Base-by-base conservation (phyloP, 2,797 vertebrate genomes). In the Sciurus carolinensis region DNA sequence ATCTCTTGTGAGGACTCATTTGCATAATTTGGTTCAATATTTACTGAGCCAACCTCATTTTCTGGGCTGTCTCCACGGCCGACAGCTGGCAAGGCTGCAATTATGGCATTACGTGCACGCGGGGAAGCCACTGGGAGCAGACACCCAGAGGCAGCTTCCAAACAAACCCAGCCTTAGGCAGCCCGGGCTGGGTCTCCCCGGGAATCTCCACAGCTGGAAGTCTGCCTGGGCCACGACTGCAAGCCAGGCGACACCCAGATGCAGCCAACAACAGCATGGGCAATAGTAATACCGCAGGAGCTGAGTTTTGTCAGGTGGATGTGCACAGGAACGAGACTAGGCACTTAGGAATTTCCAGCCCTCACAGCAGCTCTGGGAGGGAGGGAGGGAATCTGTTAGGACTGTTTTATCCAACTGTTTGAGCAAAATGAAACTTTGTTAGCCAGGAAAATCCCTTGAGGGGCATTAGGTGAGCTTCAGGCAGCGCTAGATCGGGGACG, bases 21-120 rank as follows among this genome's bases (percentile, higher is more conserved):
- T 98, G 97, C 97, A 96, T 98, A 96, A 98, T 98, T 96, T 85
- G 93, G 96, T 95, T 98, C 97, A 98, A 98, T 98, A 98, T 98
- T 98, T 98, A 97, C 96, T 0, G 62, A 97, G 95, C 95, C 97
- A 97, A 75, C 66, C 97, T 98, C 96, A 95, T 98, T 98, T 98
- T 97, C 97, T 97, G 97, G 97, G 97, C 90, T 36, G 95, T 97
- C 97, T 97, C 94, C 90, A 42, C 33, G 85, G 96, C 95, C 62
- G 76, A 92, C 97, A 97, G 97, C 97, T 97, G 98, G 91, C 96
- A 96, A 97, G 93, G 62, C 97, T 97, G 93, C 96, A 98, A 97
- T 98, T 97, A 98, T 9, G 12, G 85, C 82, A 91, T 97, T 97
- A 97, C 39, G n/a, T 0, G 30, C 90, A 1, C 2, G 0, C 96